Conservation (phyloP, 2,888 invertebrate genomes). For the Eristalinus sepulchralis region DNA sequence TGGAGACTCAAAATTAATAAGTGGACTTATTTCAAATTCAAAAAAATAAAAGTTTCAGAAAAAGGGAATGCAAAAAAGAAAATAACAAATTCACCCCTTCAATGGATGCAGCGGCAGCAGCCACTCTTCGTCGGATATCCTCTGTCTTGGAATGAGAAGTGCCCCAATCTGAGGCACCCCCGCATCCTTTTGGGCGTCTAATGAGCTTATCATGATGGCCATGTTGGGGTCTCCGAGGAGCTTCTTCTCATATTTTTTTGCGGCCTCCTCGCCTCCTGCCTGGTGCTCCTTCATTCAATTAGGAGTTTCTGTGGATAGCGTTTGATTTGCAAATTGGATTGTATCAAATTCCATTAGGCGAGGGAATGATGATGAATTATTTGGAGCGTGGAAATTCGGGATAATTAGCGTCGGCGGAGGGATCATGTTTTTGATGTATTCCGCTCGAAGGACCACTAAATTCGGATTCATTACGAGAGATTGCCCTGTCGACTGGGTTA, state of each 20-base stretch:
- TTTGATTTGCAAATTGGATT: constrained; percentile 66
- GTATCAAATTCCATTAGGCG: constrained; percentile 61
- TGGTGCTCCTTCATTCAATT: constrained; percentile 35
- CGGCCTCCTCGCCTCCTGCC: neutral
- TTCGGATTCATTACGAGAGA: neutral
- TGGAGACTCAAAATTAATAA: constrained; percentile 60
- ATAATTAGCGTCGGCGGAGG: constrained; percentile 45
- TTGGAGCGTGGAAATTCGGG: constrained; percentile 35
- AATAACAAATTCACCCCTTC: constrained; percentile 12
- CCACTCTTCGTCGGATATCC: neutral
- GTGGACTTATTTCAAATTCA: constrained; percentile 44
- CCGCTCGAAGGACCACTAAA: constrained; percentile 40
- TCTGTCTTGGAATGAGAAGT: constrained; percentile 4
- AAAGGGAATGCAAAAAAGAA: neutral
- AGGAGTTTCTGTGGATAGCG: constrained; percentile 31
- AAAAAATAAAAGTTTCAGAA: neutral
- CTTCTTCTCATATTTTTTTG: constrained; percentile 13
- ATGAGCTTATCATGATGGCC: constrained; percentile 60
- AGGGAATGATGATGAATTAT: constrained; percentile 31
- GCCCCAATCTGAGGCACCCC: constrained; percentile 5
- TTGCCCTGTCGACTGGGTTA: neutral
- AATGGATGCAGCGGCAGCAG: neutral
- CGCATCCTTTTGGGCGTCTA: constrained; percentile 22
- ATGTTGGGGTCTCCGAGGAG: constrained; percentile 26
- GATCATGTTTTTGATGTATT: constrained; percentile 51